Conservation (phyloP, 1,140 invertebrate genomes). For the Agraylea sexmaculata region DNA sequence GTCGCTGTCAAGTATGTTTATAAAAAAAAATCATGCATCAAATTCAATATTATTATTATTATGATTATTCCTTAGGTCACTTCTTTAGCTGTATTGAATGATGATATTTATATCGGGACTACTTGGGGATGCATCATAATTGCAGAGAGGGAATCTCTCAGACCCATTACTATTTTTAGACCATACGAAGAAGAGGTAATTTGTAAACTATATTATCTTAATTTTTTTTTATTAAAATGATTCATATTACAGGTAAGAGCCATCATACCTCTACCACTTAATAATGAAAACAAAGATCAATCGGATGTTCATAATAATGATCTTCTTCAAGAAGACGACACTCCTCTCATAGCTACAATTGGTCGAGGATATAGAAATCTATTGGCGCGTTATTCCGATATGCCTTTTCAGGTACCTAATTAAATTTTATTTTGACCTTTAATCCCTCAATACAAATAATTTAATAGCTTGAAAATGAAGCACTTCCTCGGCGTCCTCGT, state of each 20-base stretch:
- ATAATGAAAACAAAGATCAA: slow-evolving; percentile 22
- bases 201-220: too few relatives aligned
- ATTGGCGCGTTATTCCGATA: slow-evolving; percentile 56
- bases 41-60: not conserved
- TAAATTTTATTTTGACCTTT: not conserved
- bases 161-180: slow-evolving; percentile 80
- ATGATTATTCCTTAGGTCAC: slow-evolving; percentile 49
- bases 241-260: slow-evolving; percentile 26
- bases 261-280: slow-evolving; percentile 28
- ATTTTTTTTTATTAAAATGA: not conserved
- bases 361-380: slow-evolving; percentile 75
- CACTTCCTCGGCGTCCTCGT: not conserved
- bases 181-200: slow-evolving; percentile 77
- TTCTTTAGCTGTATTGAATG: slow-evolving; percentile 55
- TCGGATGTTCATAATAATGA: slow-evolving; percentile 33
- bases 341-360: slow-evolving; percentile 57
- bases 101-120: slow-evolving; percentile 76
- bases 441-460: not conserved
- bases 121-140: slow-evolving; percentile 87
- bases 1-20: slow-evolving; percentile 56
- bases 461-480: not conserved
- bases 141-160: slow-evolving; percentile 63
- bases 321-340: slow-evolving; percentile 31
- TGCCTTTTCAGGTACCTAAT: slow-evolving; percentile 28
- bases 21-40: too few relatives aligned